Evolutionary conservation across 1,140 invertebrate species (phyloP).

Genomic region (Macrotrachela quadricornifera): DNA sequence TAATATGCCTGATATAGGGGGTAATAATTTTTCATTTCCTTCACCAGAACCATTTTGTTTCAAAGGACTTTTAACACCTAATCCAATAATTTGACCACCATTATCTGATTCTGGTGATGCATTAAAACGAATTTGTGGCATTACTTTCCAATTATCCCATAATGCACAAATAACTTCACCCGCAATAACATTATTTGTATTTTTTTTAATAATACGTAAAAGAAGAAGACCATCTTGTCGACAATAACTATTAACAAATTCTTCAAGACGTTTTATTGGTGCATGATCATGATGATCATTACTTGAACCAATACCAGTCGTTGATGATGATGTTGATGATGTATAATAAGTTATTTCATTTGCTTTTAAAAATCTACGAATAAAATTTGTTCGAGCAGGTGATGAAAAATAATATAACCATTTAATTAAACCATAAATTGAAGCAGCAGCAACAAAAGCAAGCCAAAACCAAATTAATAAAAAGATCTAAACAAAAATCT

Average conservation of each 20-base stretch:
- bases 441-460: background rate
- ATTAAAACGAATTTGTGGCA: too few relatives aligned
- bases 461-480: conserved; percentile 8
- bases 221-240: conserved; percentile 35
- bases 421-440: background rate
- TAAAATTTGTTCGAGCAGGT: background rate
- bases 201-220: conserved; percentile 32
- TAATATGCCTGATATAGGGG: too few relatives aligned
- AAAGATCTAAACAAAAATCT: background rate
- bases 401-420: background rate
- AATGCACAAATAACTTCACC: conserved; percentile 33
- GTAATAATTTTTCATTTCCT: too few relatives aligned
- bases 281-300: too few relatives aligned
- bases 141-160: conserved; percentile 16
- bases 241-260: conserved; percentile 35
- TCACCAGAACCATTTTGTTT: too few relatives aligned
- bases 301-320: conserved; percentile 11
- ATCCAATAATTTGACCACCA: too few relatives aligned
- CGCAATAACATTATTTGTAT: conserved; percentile 34
- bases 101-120: too few relatives aligned
- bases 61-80: too few relatives aligned
- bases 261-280: conserved; percentile 15
- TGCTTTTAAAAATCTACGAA: conserved; percentile 1
- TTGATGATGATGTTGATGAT: background rate
- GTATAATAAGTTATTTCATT: background rate